Base-by-base conservation (phyloP, 2,888 invertebrate species). In the Oscheius sp. region DNA sequence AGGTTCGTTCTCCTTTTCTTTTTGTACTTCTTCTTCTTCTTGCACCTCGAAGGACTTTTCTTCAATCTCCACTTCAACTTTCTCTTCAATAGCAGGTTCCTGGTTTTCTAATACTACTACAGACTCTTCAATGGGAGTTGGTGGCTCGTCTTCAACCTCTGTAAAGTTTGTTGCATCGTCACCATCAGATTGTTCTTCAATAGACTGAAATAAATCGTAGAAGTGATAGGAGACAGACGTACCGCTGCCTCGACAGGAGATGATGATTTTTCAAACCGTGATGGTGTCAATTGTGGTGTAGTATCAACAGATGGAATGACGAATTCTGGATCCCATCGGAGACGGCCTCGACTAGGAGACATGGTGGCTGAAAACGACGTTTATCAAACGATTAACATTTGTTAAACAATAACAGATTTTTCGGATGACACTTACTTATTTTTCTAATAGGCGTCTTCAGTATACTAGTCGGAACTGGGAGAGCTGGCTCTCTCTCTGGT, bases 321-420 rank as follows among this genome's bases (percentile, higher is more conserved):
- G n/a, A 59, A 59, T 12, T 59, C 59, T 5, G 59, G 59, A 44
- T 59, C 59, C 59, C 59, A 59, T 9, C 59, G 59, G 2, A 59
- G 41, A n/a, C n/a, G n/a, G 3, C 59, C 59, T 44, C 59, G 24
- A 8, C 44, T 28, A 3, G 59, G 59, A 2, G 59, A 44, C 22
- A 44, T 59, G n/a, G n/a, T n/a, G 12, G 14, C 41, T 44, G n/a
- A n/a, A n/a, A n/a, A n/a, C n/a, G n/a, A n/a, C n/a, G n/a, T n/a
- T n/a, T n/a, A n/a, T n/a, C n/a, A n/a, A n/a, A n/a, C n/a, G n/a
- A n/a, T n/a, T n/a, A 9, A 59, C 9, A 59, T 36, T 2, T n/a
- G n/a, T n/a, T n/a, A n/a, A n/a, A n/a, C n/a, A n/a, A n/a, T n/a
- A n/a, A n/a, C n/a, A n/a, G n/a, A n/a, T n/a, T n/a, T n/a, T n/a